Evolutionary conservation across 1,140 invertebrate genomes (phyloP).

Genomic region (Pogonomyrmex californicus): DNA sequence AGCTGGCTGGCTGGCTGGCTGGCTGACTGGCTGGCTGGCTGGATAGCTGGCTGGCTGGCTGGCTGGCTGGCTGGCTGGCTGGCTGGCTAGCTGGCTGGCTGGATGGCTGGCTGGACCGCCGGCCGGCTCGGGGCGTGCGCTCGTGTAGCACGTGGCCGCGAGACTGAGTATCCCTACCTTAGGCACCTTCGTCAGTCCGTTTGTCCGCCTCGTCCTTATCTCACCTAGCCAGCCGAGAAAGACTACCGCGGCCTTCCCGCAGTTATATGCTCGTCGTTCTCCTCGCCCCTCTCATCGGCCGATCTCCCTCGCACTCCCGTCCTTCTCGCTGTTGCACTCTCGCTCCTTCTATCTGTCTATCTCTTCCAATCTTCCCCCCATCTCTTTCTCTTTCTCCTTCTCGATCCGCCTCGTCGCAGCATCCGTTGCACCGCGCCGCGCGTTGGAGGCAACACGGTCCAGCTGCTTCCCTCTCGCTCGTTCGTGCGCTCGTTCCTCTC

Average conservation of each 20-base stretch:
- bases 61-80: too few relatives aligned
- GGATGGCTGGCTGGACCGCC: constrained; percentile 78
- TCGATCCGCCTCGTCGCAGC: constrained; percentile 54
- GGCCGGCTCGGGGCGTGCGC: constrained; percentile 84
- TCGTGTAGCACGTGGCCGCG: constrained; percentile 86
- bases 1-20: constrained; percentile 69
- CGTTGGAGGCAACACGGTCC: constrained; percentile 50
- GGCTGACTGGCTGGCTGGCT: too few relatives aligned
- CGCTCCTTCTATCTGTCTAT: constrained; percentile 15
- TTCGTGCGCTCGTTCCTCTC: constrained; percentile 51
- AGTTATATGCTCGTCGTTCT: constrained; percentile 72
- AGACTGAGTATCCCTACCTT: constrained; percentile 86
- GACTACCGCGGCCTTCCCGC: constrained; percentile 81
- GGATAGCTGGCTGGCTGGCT: too few relatives aligned
- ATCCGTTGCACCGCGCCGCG: constrained; percentile 54
- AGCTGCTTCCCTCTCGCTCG: constrained; percentile 76
- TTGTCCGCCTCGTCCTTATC: constrained; percentile 84
- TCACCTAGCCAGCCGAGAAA: constrained; percentile 80
- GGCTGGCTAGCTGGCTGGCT: too few relatives aligned
- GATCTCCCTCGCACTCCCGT: constrained; percentile 54
- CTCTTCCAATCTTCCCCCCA: constrained; percentile 33
- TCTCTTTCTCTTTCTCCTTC: constrained; percentile 30
- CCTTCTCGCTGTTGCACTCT: constrained; percentile 36
- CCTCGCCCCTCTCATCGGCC: constrained; percentile 50
- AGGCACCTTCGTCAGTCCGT: constrained; percentile 82